Conservation (phyloP, 1,140 invertebrate species). For the Phortica variegata region DNA sequence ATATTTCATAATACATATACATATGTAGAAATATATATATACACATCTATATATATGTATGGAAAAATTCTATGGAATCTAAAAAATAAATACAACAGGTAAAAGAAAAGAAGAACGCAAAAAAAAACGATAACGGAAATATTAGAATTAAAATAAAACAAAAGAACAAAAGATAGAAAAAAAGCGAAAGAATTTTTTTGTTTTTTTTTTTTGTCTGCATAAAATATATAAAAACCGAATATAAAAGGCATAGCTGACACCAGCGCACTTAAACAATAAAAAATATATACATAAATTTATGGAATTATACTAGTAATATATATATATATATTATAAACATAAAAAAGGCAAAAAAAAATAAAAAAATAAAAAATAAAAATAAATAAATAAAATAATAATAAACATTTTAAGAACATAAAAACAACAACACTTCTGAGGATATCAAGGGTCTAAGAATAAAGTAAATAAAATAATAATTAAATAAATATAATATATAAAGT, state of each 20-base stretch:
- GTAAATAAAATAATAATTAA: constrained; percentile 51
- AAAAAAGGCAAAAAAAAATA: too few species aligned
- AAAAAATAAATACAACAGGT: constrained; percentile 23
- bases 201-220: constrained; percentile 48
- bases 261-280: constrained; percentile 33
- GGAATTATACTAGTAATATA: constrained; percentile 10
- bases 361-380: too few species aligned
- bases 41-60: constrained; percentile 21
- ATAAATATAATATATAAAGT: constrained; percentile 36
- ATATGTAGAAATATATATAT: constrained; percentile 26
- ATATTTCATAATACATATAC: constrained; percentile 40
- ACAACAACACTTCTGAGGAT: constrained; percentile 51
- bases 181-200: too few species aligned
- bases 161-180: too few species aligned
- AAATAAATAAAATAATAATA: constrained; percentile 1
- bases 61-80: constrained; percentile 21
- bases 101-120: too few species aligned
- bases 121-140: too few species aligned
- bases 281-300: constrained; percentile 20
- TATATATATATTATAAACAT: constrained; percentile 17
- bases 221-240: constrained; percentile 33
- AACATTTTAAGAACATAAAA: constrained; percentile 31
- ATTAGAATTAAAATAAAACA: too few species aligned
- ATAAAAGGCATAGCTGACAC: constrained; percentile 20
- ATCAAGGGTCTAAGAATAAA: constrained; percentile 54